Conservation (phyloP, 2,888 invertebrate species). For the Drosophila subsilvestris region DNA sequence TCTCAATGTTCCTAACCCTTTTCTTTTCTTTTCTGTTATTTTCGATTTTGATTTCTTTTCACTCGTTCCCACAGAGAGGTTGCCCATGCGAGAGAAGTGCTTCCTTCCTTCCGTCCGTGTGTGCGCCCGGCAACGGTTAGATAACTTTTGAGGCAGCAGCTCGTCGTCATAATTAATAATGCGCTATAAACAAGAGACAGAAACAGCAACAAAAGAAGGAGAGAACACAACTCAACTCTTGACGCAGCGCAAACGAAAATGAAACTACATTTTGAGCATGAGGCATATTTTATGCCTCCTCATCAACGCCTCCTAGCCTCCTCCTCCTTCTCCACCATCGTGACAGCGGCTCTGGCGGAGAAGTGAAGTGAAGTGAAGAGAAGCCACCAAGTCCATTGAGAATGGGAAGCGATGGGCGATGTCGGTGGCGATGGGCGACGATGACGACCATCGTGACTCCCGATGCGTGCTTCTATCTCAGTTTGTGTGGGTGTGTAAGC, state of each 20-base stretch:
- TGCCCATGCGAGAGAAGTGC: not conserved
- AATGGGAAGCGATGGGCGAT: conserved; percentile 36
- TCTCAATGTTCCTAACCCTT: not conserved
- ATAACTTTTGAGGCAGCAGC: conserved; percentile 65
- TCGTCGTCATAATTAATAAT: conserved; percentile 73
- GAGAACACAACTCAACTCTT: conserved; percentile 42
- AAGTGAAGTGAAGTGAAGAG: conserved; percentile 12
- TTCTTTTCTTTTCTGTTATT: not conserved
- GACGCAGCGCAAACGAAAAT: conserved; percentile 60
- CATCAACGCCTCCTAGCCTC: conserved; percentile 6
- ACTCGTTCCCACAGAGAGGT: not conserved
- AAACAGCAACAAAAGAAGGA: conserved; percentile 19
- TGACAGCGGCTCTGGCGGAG: not conserved
- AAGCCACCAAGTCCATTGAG: conserved; percentile 30
- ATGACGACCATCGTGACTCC: conserved; percentile 28
- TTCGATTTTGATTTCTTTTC: not conserved
- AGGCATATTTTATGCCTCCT: conserved; percentile 29
- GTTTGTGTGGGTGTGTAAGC: conserved; percentile 23
- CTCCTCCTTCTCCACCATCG: not conserved
- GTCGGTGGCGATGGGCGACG: conserved; percentile 16
- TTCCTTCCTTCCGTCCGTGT: conserved; percentile 24
- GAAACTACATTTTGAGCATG: conserved; percentile 48
- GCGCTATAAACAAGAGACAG: conserved; percentile 54
- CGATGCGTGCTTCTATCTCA: conserved; percentile 2
- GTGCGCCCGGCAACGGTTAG: conserved; percentile 70